phyloP scores from a whole-genome alignment of 2,888 invertebrate genomes.

The Orthosia cruda region DNA sequence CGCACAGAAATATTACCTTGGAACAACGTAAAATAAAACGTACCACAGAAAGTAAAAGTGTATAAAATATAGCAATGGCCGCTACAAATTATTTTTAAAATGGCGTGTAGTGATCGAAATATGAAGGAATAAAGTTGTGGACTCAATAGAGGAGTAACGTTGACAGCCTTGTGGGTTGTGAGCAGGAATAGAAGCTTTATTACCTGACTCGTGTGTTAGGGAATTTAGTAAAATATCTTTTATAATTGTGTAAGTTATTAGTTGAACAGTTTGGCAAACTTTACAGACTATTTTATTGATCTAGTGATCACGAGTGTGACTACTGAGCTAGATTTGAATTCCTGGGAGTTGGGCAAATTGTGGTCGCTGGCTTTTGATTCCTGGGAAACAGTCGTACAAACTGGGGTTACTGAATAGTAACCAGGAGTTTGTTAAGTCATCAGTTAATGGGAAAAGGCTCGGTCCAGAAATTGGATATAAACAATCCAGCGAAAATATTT shows the following conservation, averaged over 20 bases:
- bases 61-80: constrained; percentile 59
- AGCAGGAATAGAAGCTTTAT: not conserved
- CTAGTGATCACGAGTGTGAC: too few species aligned
- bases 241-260: constrained; percentile 16
- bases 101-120: constrained; percentile 48
- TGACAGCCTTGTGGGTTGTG: constrained; percentile 21
- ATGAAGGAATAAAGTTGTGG: constrained; percentile 54
- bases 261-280: too few species aligned
- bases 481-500: too few species aligned
- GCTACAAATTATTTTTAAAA: constrained; percentile 63
- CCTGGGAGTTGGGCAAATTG: too few species aligned
- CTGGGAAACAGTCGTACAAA: too few species aligned
- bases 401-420: too few species aligned
- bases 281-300: too few species aligned
- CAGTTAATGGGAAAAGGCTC: too few species aligned
- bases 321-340: too few species aligned
- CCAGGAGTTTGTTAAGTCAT: too few species aligned
- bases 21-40: constrained; percentile 48
- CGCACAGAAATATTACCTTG: constrained; percentile 53
- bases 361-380: too few species aligned
- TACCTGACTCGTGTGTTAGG: not conserved
- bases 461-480: too few species aligned
- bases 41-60: constrained; percentile 40
- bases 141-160: constrained; percentile 32
- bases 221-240: constrained; percentile 22